Conservation (phyloP, 2,113 vertebrate genomes). For the Charina bottae region DNA sequence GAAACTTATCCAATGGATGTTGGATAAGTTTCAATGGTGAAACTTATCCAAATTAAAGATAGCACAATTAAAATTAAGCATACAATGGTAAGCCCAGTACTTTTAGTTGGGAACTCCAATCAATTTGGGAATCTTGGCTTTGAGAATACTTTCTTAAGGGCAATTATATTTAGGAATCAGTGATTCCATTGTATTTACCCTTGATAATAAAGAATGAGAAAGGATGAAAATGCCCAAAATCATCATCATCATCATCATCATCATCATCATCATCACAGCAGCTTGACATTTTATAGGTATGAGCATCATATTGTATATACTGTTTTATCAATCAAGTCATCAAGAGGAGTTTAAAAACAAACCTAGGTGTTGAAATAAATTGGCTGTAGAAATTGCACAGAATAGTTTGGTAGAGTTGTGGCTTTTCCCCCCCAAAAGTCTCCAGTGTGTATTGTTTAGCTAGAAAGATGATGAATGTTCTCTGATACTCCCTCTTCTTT, state of each 20-base stretch:
- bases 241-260: not conserved
- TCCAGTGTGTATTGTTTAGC: not conserved
- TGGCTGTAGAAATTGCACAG: not conserved
- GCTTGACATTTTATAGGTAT: not conserved
- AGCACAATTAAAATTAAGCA: not conserved
- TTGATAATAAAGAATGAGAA: not conserved
- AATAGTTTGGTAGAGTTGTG: not conserved
- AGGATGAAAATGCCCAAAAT: not conserved
- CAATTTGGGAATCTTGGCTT: not conserved
- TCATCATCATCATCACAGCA: not conserved
- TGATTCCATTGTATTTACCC: constrained; percentile 7
- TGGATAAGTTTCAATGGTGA: too few relatives aligned
- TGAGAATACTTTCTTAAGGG: not conserved
- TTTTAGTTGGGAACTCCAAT: not conserved
- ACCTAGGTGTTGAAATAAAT: not conserved
- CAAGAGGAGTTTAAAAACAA: not conserved
- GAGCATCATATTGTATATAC: too few relatives aligned
- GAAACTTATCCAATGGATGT: constrained; percentile 5
- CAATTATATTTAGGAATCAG: not conserved
- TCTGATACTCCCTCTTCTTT: not conserved
- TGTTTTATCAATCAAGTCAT: too few relatives aligned
- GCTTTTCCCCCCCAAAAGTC: not conserved
- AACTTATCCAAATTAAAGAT: constrained; percentile 6
- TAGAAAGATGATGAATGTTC: not conserved
- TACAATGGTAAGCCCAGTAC: not conserved